Evolutionary conservation across 2,113 vertebrate genomes (phyloP), one percentile per base, ranked within the genome.

Genomic region (Dipodomys merriami): DNA sequence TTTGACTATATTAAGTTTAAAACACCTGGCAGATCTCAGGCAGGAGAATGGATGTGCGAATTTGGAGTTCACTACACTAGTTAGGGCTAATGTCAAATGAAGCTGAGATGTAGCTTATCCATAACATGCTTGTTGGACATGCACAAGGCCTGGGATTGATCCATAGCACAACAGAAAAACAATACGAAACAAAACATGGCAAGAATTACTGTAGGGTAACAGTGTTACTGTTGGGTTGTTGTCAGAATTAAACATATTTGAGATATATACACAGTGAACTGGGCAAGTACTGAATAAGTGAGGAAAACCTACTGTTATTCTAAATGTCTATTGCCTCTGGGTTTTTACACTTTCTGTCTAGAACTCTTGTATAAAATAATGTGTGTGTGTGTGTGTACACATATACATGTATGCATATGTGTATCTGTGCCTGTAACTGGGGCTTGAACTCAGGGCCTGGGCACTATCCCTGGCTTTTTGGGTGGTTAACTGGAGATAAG

Each of bases 241-340:
- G 76, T n/a, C 44, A 67, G 6, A 7, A 91, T 74, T 88, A 89
- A 86, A 35, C 53, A 25, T 84, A 88, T 74, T 65, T 74, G 64
- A 72, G 35, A 33, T 77, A 30, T 68, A 30, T 39, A 53, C 33
- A 33, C 60, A 30, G 18, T 82, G 44, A 91, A 27, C 49, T 84
- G 13, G 76, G 39, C 60, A 93, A 88, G 72, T 83, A n/a, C 62
- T 71, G 16, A 80, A 27, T 60, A 86, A 90, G 35, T 71, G 33
- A 49, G 12, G 49, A 12, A 22, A 86, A 84, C 20, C 49, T 76
- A 22, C 35, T 87, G 30, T 76, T 74, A 57, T 90, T 80, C 22
- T 35, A 3, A 46, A 3, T 62, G 60, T 86, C 69, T 83, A 0
- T 83, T 86, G 60, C 46, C 60, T 69, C 91, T 68, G 27, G 25